Conservation (phyloP, 1,140 invertebrate species). For the Monomorium pharaonis region DNA sequence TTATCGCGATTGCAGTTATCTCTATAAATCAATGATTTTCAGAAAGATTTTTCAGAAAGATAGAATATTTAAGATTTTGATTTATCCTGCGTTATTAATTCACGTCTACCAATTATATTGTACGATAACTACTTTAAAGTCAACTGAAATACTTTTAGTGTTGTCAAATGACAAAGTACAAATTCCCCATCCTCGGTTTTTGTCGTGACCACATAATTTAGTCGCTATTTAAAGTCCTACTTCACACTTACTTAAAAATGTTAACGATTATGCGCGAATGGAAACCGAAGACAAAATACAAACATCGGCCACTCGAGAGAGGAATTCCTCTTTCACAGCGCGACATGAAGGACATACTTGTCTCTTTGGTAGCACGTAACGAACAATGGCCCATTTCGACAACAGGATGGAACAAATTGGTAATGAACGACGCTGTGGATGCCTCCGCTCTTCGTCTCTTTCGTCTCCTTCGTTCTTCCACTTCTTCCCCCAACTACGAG, state of each 20-base stretch:
- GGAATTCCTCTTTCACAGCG: conserved; percentile 46
- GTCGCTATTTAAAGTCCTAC: conserved; percentile 17
- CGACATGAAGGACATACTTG: conserved; percentile 48
- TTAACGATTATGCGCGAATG: conserved; percentile 39
- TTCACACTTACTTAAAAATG: conserved; percentile 41
- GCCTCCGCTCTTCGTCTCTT: conserved; percentile 37
- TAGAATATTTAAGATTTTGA: not conserved
- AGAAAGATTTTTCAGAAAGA: not conserved
- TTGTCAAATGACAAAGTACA: not conserved
- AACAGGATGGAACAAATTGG: conserved; percentile 70
- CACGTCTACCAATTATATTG: not conserved
- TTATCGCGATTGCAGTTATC: not conserved
- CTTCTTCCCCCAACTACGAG: conserved; percentile 47
- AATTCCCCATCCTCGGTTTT: not conserved
- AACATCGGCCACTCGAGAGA: conserved; percentile 31
- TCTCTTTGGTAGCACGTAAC: conserved; percentile 56
- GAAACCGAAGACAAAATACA: conserved; percentile 10
- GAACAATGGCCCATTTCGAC: conserved; percentile 67
- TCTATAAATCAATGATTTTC: not conserved
- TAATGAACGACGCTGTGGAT: conserved; percentile 59
- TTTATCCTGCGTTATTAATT: not conserved
- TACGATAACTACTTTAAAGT: not conserved
- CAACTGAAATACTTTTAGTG: not conserved
- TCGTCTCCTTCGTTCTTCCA: conserved; percentile 25
- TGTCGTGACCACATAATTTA: not conserved